Percentiles rank a stretch among this genome's conserved stretches.
These are phyloP conservation scores for Mellilla xanthometata DNA, from an alignment of 2,888 invertebrate species.

Conservation along the genomic window DNA sequence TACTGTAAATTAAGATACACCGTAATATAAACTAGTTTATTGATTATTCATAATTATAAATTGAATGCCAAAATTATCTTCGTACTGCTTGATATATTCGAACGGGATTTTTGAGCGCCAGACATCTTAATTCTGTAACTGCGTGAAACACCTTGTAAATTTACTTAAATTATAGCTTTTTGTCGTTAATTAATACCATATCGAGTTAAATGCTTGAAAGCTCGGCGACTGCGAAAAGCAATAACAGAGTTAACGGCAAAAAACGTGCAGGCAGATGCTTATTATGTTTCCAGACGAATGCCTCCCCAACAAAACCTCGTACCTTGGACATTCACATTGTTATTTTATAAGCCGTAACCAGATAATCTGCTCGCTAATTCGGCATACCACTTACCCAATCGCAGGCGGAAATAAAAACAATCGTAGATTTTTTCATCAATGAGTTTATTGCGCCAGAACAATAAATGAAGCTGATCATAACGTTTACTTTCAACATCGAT, in stretches of 20 bases:
- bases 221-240: conserved; percentile 27
- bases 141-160: conserved; percentile 31
- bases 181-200: conserved; percentile 35
- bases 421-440: conserved; percentile 68
- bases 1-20: conserved; percentile 42
- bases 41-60: conserved; percentile 49
- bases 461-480: conserved; percentile 82
- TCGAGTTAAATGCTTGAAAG: conserved; percentile 29
- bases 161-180: conserved; percentile 26
- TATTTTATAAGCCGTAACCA: conserved; percentile 50
- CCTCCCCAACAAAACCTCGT: conserved; percentile 42
- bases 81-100: conserved; percentile 31
- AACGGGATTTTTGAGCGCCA: conserved; percentile 24
- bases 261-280: conserved; percentile 34
- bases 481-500: conserved; percentile 83
- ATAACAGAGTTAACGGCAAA: conserved; percentile 36
- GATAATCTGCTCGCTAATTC: conserved; percentile 48
- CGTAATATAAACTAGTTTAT: conserved; percentile 46
- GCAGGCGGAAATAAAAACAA: conserved; percentile 67
- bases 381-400: conserved; percentile 47
- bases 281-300: conserved; percentile 49
- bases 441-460: conserved; percentile 82
- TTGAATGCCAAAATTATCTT: conserved; percentile 44
- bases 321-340: conserved; percentile 33
- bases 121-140: conserved; percentile 20